Evolutionary conservation across 2,888 invertebrate species (phyloP).

Genomic region (Epinotia bilunana): DNA sequence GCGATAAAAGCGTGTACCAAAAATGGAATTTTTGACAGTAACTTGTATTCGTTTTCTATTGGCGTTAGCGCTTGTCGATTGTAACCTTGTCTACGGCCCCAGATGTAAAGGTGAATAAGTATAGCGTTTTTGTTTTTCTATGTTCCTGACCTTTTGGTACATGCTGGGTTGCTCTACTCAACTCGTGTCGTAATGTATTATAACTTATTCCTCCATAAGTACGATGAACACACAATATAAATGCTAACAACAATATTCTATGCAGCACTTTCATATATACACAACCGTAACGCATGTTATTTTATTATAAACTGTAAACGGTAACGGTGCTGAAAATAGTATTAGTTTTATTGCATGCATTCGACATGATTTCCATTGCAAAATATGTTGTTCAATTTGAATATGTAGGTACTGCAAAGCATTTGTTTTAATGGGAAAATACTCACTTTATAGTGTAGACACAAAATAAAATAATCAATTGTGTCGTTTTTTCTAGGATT

Average conservation of each 20-base stretch:
- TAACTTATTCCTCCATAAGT: constrained; percentile 28
- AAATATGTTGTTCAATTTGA: background rate
- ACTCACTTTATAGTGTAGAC: background rate
- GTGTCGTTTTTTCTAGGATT: too few species aligned
- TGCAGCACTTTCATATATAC: background rate
- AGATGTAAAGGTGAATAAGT: too few species aligned
- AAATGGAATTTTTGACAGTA: too few species aligned
- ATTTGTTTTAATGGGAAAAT: background rate
- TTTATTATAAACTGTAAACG: constrained; percentile 1
- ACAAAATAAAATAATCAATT: too few species aligned
- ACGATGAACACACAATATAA: background rate
- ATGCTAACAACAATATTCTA: background rate
- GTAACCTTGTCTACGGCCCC: too few species aligned
- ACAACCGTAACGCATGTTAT: constrained; percentile 3
- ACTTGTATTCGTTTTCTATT: too few species aligned
- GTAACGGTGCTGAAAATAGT: background rate
- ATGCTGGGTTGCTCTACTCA: constrained; percentile 16
- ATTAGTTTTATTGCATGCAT: constrained; percentile 1
- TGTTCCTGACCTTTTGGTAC: constrained; percentile 21
- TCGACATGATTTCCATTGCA: constrained; percentile 4
- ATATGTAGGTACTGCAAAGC: background rate
- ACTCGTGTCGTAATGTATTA: constrained; percentile 36
- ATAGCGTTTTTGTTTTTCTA: too few species aligned
- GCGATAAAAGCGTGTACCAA: too few species aligned
- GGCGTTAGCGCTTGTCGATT: too few species aligned